phyloP scores from a whole-genome alignment of 2,113 vertebrate genomes.

The Psittacus erithacus region DNA sequence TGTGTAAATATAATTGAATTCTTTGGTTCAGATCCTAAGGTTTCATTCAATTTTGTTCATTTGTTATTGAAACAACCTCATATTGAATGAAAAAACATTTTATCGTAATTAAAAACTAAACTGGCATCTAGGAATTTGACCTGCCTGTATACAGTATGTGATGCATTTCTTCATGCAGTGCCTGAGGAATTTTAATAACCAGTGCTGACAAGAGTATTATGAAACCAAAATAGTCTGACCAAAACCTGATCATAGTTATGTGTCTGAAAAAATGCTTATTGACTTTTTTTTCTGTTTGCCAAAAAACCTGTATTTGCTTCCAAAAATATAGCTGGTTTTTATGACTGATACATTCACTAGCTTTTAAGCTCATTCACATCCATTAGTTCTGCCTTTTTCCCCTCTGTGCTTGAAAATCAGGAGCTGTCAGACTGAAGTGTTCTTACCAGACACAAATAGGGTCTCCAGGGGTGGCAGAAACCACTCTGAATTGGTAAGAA shows the following conservation, averaged over 20 bases:
- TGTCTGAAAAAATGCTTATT: conserved; percentile 52
- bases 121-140: not conserved
- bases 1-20: conserved; percentile 49
- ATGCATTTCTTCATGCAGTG: not conserved
- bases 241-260: conserved; percentile 46
- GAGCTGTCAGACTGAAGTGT: conserved; percentile 74
- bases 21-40: not conserved
- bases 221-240: not conserved
- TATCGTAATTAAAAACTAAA: not conserved
- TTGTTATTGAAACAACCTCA: not conserved
- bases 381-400: conserved; percentile 75
- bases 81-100: not conserved
- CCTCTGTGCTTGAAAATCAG: conserved; percentile 73
- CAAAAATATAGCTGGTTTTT: conserved; percentile 62
- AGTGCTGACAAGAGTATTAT: not conserved
- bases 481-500: conserved; percentile 45
- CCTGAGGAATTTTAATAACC: conserved; percentile 41
- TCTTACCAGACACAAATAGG: conserved; percentile 70
- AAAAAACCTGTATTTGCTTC: conserved; percentile 62
- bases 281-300: conserved; percentile 45
- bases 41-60: conserved; percentile 11
- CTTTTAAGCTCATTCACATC: conserved; percentile 75
- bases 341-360: conserved; percentile 75
- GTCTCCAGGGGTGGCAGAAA: conserved; percentile 63
- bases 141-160: not conserved